phyloP scores from a whole-genome alignment of 2,888 invertebrate species.

The Dasysyrphus albostriatus region DNA sequence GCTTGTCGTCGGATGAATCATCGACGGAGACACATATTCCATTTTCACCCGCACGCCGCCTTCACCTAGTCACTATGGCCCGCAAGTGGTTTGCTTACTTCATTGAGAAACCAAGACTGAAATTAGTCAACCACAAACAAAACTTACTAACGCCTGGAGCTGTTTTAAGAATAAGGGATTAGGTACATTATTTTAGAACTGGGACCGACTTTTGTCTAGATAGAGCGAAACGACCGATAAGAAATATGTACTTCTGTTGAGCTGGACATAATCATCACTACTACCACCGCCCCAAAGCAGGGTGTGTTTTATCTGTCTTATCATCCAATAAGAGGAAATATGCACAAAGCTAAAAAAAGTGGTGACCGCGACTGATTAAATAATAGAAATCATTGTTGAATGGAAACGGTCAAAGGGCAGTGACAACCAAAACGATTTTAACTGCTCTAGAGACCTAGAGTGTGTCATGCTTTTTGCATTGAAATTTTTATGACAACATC shows the following conservation, averaged over 20 bases:
- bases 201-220: neutral
- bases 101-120: neutral
- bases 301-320: constrained; percentile 64
- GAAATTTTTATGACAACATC: constrained; percentile 53
- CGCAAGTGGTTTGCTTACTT: constrained; percentile 63
- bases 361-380: constrained; percentile 53
- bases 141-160: neutral
- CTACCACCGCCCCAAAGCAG: constrained; percentile 6
- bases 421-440: neutral
- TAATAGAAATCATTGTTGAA: constrained; percentile 37
- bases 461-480: constrained; percentile 26
- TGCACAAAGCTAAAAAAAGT: constrained; percentile 2
- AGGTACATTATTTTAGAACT: constrained; percentile 17
- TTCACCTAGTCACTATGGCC: neutral
- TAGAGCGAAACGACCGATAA: constrained; percentile 11
- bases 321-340: constrained; percentile 27
- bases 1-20: constrained; percentile 57
- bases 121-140: constrained; percentile 15
- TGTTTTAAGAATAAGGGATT: constrained; percentile 16
- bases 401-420: constrained; percentile 20
- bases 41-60: constrained; percentile 13
- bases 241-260: neutral
- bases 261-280: neutral
- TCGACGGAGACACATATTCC: constrained; percentile 36
- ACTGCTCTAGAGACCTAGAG: neutral